Conservation (phyloP, 2,113 vertebrate genomes). For the Columbina picui region DNA sequence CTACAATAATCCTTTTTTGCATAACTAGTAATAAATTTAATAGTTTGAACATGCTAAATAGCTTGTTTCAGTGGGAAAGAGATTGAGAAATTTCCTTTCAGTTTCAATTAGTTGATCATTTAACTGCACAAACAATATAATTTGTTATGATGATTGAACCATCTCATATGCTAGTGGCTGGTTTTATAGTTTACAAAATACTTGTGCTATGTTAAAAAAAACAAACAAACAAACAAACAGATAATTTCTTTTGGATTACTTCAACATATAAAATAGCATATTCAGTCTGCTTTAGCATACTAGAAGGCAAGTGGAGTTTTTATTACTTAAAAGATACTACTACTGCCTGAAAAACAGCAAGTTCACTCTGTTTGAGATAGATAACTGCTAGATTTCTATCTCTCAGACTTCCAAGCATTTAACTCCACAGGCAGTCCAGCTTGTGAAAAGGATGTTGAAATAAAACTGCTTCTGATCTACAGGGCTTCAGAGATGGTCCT, state of each 20-base stretch:
- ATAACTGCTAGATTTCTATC: background rate
- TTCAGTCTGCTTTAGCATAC: background rate
- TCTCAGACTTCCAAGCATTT: background rate
- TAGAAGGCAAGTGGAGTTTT: background rate
- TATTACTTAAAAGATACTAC: background rate
- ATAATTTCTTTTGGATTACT: background rate
- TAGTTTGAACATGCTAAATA: conserved; percentile 4
- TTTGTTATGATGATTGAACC: background rate
- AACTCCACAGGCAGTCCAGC: background rate
- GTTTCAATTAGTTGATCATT: background rate
- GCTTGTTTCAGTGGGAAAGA: conserved; percentile 4
- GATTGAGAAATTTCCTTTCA: background rate
- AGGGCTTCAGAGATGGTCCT: background rate
- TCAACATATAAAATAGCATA: background rate
- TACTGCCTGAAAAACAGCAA: background rate
- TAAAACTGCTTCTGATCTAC: background rate
- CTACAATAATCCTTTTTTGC: background rate
- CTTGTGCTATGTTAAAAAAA: background rate
- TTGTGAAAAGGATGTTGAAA: background rate
- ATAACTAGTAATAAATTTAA: background rate
- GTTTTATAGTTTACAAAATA: background rate
- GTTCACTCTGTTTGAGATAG: background rate
- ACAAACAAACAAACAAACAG: no score
- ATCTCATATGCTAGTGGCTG: background rate
- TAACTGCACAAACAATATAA: background rate